Evolutionary conservation across 2,797 vertebrate genomes (phyloP), one percentile per base, ranked within the genome.

Genomic region (Megalops cyprinoides): DNA sequence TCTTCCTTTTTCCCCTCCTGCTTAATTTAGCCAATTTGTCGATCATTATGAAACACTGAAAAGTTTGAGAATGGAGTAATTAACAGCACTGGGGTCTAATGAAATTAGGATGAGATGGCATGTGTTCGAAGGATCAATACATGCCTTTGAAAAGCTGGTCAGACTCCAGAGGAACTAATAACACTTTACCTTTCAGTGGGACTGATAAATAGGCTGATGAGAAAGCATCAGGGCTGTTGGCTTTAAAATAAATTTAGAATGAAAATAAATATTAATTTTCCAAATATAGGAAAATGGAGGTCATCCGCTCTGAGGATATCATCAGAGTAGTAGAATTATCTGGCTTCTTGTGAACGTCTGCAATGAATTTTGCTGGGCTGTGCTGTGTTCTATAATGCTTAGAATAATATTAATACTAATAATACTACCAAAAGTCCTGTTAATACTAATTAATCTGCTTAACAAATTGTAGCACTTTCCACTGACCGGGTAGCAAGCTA

Each of bases 1-100:
- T 93, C 89, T 88, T 81, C 62, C 76, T 81, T 48, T 73, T 42
- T 85, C 83, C 82, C 77, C 82, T 84, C 69, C 79, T 88, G 92
- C 96, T 96, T 94, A 96, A 96, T 96, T 96, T 91, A 91, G 93
- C 93, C 95, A 96, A 95, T 97, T 96, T 97, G 95, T 96, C 93
- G 92, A 86, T 90, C 91, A 95, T 96, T 96, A 96, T 96, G 94
- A 97, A 97, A 96, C 92, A 96, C 92, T 91, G 88, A 95, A 95
- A 96, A 95, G 94, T 96, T 96, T 94, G 92, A 94, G 91, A 89
- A 92, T 95, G 93, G 84, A 90, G 93, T 97, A 97, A 97, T 98
- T 97, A 97, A 97, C 94, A 93, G 92, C 91, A 93, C 88, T 88
- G 86, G 83, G 87, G 91, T 87, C 92, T 96, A 96, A 95, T 95